Percentiles rank a stretch among this genome's conserved stretches.
These are phyloP conservation scores for Branchinecta lindahli DNA, from an alignment of 1,140 invertebrate species.

Conservation along the genomic window DNA sequence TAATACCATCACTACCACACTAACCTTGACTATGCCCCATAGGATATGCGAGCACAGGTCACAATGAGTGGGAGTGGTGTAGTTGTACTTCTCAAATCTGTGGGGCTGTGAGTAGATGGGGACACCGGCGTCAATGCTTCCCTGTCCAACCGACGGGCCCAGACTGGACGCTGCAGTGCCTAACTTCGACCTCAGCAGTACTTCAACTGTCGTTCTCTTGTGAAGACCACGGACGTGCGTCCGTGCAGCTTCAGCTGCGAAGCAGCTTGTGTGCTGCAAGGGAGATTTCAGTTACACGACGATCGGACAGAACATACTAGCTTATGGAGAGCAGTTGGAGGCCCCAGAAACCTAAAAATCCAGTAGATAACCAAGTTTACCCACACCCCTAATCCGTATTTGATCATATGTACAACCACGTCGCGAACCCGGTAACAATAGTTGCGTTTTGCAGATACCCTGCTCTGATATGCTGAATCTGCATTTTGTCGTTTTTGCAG, in stretches of 20 bases:
- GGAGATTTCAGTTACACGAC: background rate
- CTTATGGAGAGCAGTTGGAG: background rate
- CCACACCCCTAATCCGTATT: background rate
- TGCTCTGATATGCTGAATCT: no score
- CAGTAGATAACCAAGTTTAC: constrained; percentile 17
- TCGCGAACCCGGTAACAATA: no score
- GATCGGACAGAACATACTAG: background rate
- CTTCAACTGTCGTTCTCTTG: constrained; percentile 76
- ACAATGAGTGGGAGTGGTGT: constrained; percentile 78
- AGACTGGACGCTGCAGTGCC: constrained; percentile 18
- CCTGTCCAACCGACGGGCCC: constrained; percentile 16
- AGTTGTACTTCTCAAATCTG: constrained; percentile 72
- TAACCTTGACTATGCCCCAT: constrained; percentile 73
- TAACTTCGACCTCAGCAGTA: constrained; percentile 42
- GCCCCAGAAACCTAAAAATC: background rate
- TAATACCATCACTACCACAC: background rate
- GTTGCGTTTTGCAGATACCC: no score
- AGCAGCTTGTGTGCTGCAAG: constrained; percentile 10
- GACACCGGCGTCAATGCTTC: constrained; percentile 32
- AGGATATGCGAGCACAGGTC: constrained; percentile 74
- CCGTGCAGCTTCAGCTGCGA: constrained; percentile 57
- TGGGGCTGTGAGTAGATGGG: constrained; percentile 64
- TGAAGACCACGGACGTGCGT: constrained; percentile 69
- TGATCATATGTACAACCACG: no score
- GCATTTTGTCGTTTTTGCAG: no score